Evolutionary conservation across 2,888 invertebrate genomes (phyloP), one percentile per base, ranked within the genome.

Genomic region (Oligia latruncula): DNA sequence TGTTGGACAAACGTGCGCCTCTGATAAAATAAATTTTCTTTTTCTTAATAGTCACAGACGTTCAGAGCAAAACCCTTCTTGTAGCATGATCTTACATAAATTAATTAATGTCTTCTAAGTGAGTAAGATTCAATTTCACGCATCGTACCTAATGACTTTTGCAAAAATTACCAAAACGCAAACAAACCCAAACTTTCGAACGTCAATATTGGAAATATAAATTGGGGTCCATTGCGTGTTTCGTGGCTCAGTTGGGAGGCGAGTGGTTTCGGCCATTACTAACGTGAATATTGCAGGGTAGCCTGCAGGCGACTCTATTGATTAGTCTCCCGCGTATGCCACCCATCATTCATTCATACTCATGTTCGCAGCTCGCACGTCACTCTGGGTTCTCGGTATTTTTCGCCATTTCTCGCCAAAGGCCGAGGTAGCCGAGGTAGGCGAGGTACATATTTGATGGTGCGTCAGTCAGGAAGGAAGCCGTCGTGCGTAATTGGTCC

Each of bases 271-370:
- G 89, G 87, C 92, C 91, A 92, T 93, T 93, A 93, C 90, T 86
- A 87, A 80, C 87, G 89, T 93, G 93, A 93, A 94, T 93, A 93
- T 92, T 94, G 91, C 91, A 94, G 90, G 83, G 88, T 83, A 71
- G 87, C 88, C 88, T 88, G 90, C 90, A 88, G 91, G 89, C 90
- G 90, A 85, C 86, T 86, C 91, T 93, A 93, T 93, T 93, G 93
- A 94, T 93, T 92, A 92, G 91, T 89, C 92, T 90, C 91, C 89
- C 86, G 79, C 78, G 87, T 90, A 88, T 81, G 90, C 87, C 90
- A 85, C 90, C 90, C 95, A 95, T 95, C 95, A 95, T 93, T 95
- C 95, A 95, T 95, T 95, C 94, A 95, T 92, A 91, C 88, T 84
- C 90, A 88, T 88, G 93, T 92, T 92, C 92, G 91, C 92, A 84